phyloP scores from a whole-genome alignment of 2,797 vertebrate species.

The Enteromius viviparus region DNA sequence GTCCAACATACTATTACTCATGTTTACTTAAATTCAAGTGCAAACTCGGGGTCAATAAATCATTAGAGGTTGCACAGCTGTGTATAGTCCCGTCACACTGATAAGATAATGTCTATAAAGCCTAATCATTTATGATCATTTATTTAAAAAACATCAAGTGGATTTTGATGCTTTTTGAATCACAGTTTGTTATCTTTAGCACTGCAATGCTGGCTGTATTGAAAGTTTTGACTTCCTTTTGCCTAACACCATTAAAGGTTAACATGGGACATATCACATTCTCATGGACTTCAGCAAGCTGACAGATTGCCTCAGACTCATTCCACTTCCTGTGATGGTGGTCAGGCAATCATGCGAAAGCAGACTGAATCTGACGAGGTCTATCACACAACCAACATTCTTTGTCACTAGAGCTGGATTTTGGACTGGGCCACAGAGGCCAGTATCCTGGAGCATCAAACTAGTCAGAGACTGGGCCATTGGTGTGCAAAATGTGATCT shows the following conservation, averaged over 20 bases:
- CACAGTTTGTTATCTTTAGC: constrained; percentile 34
- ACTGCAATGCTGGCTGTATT: constrained; percentile 18
- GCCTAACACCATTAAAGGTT: constrained; percentile 30
- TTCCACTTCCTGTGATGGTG: constrained; percentile 36
- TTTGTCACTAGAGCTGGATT: background rate
- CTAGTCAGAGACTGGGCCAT: background rate
- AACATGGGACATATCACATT: constrained; percentile 42
- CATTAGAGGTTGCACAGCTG: constrained; percentile 13
- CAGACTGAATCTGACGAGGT: constrained; percentile 37
- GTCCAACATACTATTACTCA: constrained; percentile 24
- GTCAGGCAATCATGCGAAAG: constrained; percentile 16
- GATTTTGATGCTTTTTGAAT: constrained; percentile 12
- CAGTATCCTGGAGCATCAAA: background rate
- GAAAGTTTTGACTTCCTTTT: constrained; percentile 25
- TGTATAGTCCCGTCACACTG: background rate
- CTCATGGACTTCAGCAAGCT: constrained; percentile 27
- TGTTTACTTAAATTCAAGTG: constrained; percentile 30
- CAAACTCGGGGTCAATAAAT: constrained; percentile 30
- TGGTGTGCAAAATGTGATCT: background rate
- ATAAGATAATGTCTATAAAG: background rate
- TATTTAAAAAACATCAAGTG: background rate
- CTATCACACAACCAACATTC: constrained; percentile 5
- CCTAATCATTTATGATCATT: background rate
- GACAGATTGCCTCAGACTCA: constrained; percentile 36
- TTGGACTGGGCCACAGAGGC: background rate